Conservation (phyloP, 1,140 invertebrate species). For the Pachyrhynchus sulphureomaculatus region DNA sequence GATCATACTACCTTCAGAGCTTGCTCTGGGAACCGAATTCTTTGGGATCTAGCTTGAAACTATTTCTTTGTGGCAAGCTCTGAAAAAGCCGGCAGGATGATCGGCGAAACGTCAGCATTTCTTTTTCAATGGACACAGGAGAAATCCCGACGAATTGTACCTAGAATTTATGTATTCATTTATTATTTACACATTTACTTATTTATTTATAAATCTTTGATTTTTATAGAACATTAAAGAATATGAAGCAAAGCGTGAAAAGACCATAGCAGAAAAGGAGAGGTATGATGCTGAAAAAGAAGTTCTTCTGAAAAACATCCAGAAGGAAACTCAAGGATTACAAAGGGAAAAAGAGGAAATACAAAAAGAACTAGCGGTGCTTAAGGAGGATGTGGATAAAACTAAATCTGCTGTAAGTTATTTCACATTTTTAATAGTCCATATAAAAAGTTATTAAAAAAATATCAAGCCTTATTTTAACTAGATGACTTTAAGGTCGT, state of each 20-base stretch:
- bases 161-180: too few species aligned
- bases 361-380: constrained; percentile 65
- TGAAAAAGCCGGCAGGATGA: too few species aligned
- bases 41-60: too few species aligned
- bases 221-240: constrained; percentile 65
- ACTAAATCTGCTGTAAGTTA: constrained; percentile 64
- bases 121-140: too few species aligned
- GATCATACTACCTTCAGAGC: too few species aligned
- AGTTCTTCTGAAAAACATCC: constrained; percentile 57
- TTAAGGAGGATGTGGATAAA: constrained; percentile 72
- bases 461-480: too few species aligned
- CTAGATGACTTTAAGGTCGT: background rate
- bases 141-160: too few species aligned
- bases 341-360: constrained; percentile 67
- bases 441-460: too few species aligned
- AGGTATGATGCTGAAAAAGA: constrained; percentile 62
- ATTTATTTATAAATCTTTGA: constrained; percentile 29
- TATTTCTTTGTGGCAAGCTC: too few species aligned
- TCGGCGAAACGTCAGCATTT: too few species aligned
- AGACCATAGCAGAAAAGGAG: constrained; percentile 55
- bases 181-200: too few species aligned
- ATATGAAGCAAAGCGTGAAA: constrained; percentile 61
- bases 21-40: too few species aligned
- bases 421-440: background rate
- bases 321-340: constrained; percentile 60